These are phyloP conservation scores for Macaria notata DNA, from an alignment of 2,888 invertebrate species.

Conservation along the genomic window DNA sequence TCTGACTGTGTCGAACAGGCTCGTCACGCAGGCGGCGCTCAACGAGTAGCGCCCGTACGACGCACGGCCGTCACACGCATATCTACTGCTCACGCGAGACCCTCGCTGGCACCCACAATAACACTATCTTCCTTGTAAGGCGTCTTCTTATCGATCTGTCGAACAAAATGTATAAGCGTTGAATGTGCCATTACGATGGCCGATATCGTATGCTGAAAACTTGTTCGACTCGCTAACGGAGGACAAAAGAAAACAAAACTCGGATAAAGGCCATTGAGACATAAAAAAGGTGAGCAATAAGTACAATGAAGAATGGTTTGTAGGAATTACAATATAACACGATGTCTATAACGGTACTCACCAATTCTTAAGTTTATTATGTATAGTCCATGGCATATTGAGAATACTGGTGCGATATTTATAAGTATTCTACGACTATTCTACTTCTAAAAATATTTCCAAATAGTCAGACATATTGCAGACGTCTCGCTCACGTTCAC, in stretches of 20 bases:
- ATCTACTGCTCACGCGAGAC: conserved; percentile 68
- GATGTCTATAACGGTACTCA: conserved; percentile 47
- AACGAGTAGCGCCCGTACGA: conserved; percentile 55
- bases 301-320: conserved; percentile 58
- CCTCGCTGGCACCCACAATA: conserved; percentile 57
- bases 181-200: conserved; percentile 53
- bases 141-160: conserved; percentile 77
- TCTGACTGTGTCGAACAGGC: conserved; percentile 42
- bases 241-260: conserved; percentile 81
- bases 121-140: conserved; percentile 66
- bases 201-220: conserved; percentile 61
- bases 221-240: conserved; percentile 66
- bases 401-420: conserved; percentile 52
- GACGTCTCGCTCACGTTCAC: conserved; percentile 73
- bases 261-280: conserved; percentile 80
- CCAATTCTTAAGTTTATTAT: conserved; percentile 64
- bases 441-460: conserved; percentile 80
- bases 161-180: conserved; percentile 65
- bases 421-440: conserved; percentile 58
- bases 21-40: conserved; percentile 57
- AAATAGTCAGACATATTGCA: conserved; percentile 82
- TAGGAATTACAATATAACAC: conserved; percentile 42
- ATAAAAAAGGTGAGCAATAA: conserved; percentile 74
- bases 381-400: conserved; percentile 66
- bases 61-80: conserved; percentile 71